phyloP scores from a whole-genome alignment of 2,888 invertebrate genomes.

The Augiades crinisus region DNA sequence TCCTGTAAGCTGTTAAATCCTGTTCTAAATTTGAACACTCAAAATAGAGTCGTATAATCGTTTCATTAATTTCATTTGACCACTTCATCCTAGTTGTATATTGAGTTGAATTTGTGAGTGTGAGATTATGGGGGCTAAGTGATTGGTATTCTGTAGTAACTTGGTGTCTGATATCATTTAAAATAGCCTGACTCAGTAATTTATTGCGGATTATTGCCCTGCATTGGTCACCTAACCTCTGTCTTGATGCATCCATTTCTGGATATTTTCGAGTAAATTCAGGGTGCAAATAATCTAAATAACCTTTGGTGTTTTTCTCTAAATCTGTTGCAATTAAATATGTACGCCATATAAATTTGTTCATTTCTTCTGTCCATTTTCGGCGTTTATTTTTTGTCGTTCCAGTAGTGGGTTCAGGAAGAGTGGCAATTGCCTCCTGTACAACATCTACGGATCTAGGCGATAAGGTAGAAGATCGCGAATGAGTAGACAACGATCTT shows the following conservation, averaged over 20 bases:
- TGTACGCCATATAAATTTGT: neutral
- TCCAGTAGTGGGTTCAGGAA: neutral
- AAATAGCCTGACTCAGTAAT: too few relatives aligned
- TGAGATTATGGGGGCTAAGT: too few relatives aligned
- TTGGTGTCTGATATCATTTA: neutral
- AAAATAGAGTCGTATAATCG: too few relatives aligned
- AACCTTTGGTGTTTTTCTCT: neutral
- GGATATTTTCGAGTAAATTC: neutral
- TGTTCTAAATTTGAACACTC: too few relatives aligned
- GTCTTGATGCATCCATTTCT: neutral
- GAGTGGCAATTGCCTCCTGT: neutral
- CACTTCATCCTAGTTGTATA: too few relatives aligned
- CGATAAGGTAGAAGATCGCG: neutral
- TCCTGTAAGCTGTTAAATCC: too few relatives aligned
- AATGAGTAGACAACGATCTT: too few relatives aligned
- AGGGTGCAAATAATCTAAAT: neutral
- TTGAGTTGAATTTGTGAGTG: too few relatives aligned
- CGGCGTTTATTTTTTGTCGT: neutral
- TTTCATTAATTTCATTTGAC: too few relatives aligned
- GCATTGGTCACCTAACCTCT: neutral
- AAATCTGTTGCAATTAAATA: neutral
- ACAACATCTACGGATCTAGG: neutral
- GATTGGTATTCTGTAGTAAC: neutral
- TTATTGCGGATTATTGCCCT: neutral
- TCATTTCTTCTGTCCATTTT: neutral